Percentiles rank a stretch among this genome's conserved stretches.
Evolutionary conservation across 2,888 invertebrate species (phyloP).

Genomic region (Sthenelais limicola): DNA sequence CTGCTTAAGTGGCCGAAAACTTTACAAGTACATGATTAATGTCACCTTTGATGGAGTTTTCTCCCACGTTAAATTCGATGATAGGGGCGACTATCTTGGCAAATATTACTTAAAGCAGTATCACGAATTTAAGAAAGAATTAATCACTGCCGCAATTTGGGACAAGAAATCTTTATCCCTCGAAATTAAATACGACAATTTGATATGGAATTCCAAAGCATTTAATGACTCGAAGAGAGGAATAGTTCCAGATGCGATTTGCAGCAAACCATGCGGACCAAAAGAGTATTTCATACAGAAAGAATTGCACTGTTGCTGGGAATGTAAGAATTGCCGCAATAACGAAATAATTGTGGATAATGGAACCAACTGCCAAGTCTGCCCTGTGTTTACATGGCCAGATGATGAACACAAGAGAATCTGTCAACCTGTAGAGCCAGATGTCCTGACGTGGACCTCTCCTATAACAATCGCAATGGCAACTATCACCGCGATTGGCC

Average conservation of each 20-base stretch:
- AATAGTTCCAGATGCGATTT: not conserved
- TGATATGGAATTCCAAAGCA: too few relatives aligned
- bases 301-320: slow-evolving; percentile 16
- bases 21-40: slow-evolving; percentile 54
- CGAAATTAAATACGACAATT: too few relatives aligned
- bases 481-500: not conserved
- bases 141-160: too few relatives aligned
- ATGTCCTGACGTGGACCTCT: not conserved
- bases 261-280: not conserved
- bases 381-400: not conserved
- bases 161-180: too few relatives aligned
- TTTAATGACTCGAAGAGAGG: too few relatives aligned
- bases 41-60: slow-evolving; percentile 54
- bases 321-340: not conserved
- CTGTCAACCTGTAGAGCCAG: not conserved
- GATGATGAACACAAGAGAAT: not conserved
- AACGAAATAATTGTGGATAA: slow-evolving; percentile 7
- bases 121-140: too few relatives aligned
- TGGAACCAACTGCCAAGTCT: not conserved
- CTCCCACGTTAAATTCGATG: slow-evolving; percentile 58
- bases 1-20: slow-evolving; percentile 54
- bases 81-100: slow-evolving; percentile 57
- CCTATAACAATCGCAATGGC: not conserved
- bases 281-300: not conserved
- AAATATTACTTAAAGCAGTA: slow-evolving; percentile 44